phyloP scores from a whole-genome alignment of 2,113 vertebrate species.

The Protomyctophum bolini region DNA sequence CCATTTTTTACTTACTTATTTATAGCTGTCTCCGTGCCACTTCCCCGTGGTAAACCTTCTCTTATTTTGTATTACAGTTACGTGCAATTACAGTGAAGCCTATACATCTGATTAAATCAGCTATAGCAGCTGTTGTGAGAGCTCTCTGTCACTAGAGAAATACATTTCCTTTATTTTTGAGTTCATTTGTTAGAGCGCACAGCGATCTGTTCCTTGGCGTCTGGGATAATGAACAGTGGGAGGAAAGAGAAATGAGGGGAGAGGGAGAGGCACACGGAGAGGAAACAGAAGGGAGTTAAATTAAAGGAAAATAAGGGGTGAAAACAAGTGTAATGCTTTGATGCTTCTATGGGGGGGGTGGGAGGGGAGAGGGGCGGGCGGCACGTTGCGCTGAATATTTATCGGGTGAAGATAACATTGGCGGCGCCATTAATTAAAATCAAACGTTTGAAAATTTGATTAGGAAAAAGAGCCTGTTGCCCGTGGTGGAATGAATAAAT shows the following conservation, averaged over 20 bases:
- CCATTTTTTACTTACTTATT: constrained; percentile 7
- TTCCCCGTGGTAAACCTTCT: neutral
- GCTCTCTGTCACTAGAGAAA: constrained; percentile 28
- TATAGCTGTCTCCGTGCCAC: neutral
- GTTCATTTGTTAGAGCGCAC: constrained; percentile 38
- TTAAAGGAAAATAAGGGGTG: constrained; percentile 1
- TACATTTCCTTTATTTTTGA: constrained; percentile 32
- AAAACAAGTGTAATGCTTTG: constrained; percentile 59
- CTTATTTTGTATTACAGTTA: no score
- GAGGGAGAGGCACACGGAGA: neutral
- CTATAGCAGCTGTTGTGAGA: constrained; percentile 52
- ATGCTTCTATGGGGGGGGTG: constrained; percentile 46
- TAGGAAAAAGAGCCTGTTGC: constrained; percentile 64
- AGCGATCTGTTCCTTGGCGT: constrained; percentile 41
- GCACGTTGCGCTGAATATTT: constrained; percentile 74
- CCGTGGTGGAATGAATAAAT: constrained; percentile 73
- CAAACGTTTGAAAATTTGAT: constrained; percentile 77
- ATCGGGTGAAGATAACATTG: constrained; percentile 70
- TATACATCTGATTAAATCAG: no score
- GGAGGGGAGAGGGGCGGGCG: constrained; percentile 9
- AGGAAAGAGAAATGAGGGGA: constrained; percentile 3
- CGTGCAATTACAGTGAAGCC: no score
- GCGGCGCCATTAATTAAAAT: constrained; percentile 76
- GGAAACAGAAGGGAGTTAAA: neutral
- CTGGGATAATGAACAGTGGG: constrained; percentile 27